Conservation (phyloP, 2,797 vertebrate genomes). For the Miichthys miiuy region DNA sequence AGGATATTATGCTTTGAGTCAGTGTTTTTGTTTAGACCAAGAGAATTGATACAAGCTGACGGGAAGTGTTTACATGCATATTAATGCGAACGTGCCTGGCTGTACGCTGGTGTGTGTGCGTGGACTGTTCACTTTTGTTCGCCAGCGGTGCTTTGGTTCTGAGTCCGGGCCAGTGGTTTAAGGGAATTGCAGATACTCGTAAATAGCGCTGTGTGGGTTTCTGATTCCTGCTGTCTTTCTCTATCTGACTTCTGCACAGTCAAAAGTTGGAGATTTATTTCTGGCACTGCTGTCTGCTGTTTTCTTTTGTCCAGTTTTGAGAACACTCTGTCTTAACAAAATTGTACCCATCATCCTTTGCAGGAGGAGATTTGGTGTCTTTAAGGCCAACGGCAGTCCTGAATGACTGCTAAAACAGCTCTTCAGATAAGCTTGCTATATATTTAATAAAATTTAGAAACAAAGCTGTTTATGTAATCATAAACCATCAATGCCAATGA, state of each 20-base stretch:
- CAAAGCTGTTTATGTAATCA: not conserved
- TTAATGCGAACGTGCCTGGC: conserved; percentile 30
- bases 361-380: conserved; percentile 2
- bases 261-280: conserved; percentile 52
- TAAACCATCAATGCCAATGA: not conserved
- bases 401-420: not conserved
- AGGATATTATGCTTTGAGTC: conserved; percentile 3
- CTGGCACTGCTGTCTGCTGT: conserved; percentile 20
- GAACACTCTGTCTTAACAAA: conserved; percentile 29
- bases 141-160: conserved; percentile 43
- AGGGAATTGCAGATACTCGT: conserved; percentile 48
- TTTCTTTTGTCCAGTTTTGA: conserved; percentile 29
- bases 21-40: conserved; percentile 37
- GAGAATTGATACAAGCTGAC: conserved; percentile 37
- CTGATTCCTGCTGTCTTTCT: conserved; percentile 49
- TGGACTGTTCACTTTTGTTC: conserved; percentile 21
- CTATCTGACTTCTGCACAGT: conserved; percentile 50
- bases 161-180: conserved; percentile 57
- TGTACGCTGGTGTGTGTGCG: conserved; percentile 18
- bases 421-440: too few species aligned
- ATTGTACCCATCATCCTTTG: conserved; percentile 4
- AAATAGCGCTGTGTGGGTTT: conserved; percentile 63
- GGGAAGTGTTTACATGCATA: conserved; percentile 48
- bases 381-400: not conserved
- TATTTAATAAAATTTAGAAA: not conserved